Base-by-base conservation (phyloP, 2,113 vertebrate species). In the Orthonyx spaldingii region DNA sequence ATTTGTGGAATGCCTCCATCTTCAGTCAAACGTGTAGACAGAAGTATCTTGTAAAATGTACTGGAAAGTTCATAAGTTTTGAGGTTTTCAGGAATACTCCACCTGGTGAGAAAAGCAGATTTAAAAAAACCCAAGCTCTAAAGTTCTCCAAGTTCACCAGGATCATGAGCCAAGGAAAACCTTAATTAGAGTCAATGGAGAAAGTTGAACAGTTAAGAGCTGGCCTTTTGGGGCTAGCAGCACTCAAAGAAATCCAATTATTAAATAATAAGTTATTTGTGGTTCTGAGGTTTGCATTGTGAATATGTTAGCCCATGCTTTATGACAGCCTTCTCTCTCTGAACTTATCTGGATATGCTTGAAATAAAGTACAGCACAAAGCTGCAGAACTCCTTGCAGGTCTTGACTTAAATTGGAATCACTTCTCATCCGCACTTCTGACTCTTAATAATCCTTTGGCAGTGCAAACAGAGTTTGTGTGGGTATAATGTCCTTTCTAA, bases 1-100 rank as follows among this genome's bases (percentile, higher is more conserved):
- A 97, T 96, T 98, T 97, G 90, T 97, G 97, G 97, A 98, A 98
- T 98, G 97, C 90, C 86, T 98, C 96, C 91, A 94, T 97, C 97
- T 96, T 97, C 88, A 80, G 94, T 96, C 96, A 96, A 97, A 98
- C 4, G 1, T 93, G 86, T 96, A 86, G 74, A 91, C 53, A 81
- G 81, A 94, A 95, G 64, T 81, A 96, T 89, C 89, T 93, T 97
- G 92, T 91, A 97, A 97, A 92, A 84, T 92, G 71, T 70, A 81
- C 70, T 97, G 91, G 94, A 98, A 97, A 94, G 94, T 91, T 97
- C 93, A 72, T 91, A 96, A 96, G 95, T 95, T 95, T 96, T 64
- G 33, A 70, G 39, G 69, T 90, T 96, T 93, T 80, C 75, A 96
- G 91, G 95, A 97, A 91, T 84, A 33, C 59, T 96, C 89, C 89